Base-by-base conservation (phyloP, 2,888 invertebrate species). In the Cerastoderma edule region DNA sequence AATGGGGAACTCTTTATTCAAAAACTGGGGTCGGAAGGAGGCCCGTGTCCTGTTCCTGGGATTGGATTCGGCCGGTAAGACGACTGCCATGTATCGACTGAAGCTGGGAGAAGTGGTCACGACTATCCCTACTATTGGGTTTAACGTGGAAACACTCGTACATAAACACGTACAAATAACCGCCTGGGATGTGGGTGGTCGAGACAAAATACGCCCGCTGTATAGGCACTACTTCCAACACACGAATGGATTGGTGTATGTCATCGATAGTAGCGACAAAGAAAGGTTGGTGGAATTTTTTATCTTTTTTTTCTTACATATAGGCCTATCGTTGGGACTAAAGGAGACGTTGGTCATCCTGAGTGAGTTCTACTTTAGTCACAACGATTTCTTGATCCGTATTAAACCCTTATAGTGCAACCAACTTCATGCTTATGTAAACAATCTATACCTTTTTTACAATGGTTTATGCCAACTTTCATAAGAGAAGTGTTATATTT, bases 81-180 rank as follows among this genome's bases (percentile, higher is more conserved):
- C 87, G 10, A 86, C 85, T 1, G 64, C 83, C 5, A 35, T 87
- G 28, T 87, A 87, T 50, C 71, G 63, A 46, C 48, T 84, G 39
- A 85, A 85, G 73, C 78, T 85, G 2, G 86, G 84, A 2, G 84
- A 87, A 67, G 83, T 87, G 22, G 84, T 86, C 0, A 85, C 86
- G 5, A 85, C 86, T 2, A 86, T 87, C 54, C 88, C 88, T 6
- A 88, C 88, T 0, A 87, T 88, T 24, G 87, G 86, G 19, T 87
- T 87, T 67, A 88, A 88, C 63, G 80, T 88, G 0, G 86, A 87
- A 50, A 84, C 77, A 4, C 35, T 87, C 1, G 57, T 75, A 10
- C 64, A 80, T 54, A 85, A 83, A 27, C 78, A 84, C 28, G 24
- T 82, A 8, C 32, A 46, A 1, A 50, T 84, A 1, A 78, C 69